Base-by-base conservation (phyloP, 2,113 vertebrate genomes). In the Acanthochromis polyacanthus region DNA sequence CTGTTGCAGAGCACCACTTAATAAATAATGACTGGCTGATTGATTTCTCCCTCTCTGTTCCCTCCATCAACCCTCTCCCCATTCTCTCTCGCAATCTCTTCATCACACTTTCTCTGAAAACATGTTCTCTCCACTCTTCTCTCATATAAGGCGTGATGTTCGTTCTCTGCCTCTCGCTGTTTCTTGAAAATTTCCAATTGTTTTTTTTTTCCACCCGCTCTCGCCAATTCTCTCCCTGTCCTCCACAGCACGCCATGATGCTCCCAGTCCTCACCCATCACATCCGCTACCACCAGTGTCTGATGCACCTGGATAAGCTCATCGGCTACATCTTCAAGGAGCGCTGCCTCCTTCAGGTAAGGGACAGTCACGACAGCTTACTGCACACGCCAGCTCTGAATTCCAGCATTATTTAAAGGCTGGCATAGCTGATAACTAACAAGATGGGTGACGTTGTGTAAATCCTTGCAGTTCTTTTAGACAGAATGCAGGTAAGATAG, bases 201-300 rank as follows among this genome's bases (percentile, higher is more conserved):
- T 69, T 12, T 20, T 9, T 23, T 9, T 19, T 0, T 22, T 1
- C 3, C 19, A 10, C 23, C 10, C 23, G 4, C 67, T 23, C 11
- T 15, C 38, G 19, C 51, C 51, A 48, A 45, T 73, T 73, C 45
- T 81, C 17, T 83, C 23, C 78, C 62, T 82, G 17, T 51, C 48
- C 48, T 62, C 84, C 73, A 55, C 89, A 99, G 98, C 98, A 99
- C 2, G 98, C 98, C 20, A 99, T 99, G 98, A 99, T 99, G 97
- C 95, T 99, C 55, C 98, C 98, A 0, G 98, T 99, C 48, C 94
- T 99, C 74, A 99, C 98, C n/a, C 98, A 99, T 88, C 98, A 99
- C 9, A 98, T 99, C 69, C 98, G 98, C n/a, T 99, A 99, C 92
- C 98, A 99, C 86, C 97, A 98, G 76, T 99, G 98, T 66, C 95